A percentile compares a stretch with the other conserved stretches of the same genome.
These are phyloP conservation scores for Zaprionus obscuricornis DNA, from an alignment of 2,888 invertebrate species.

Conservation along the genomic window DNA sequence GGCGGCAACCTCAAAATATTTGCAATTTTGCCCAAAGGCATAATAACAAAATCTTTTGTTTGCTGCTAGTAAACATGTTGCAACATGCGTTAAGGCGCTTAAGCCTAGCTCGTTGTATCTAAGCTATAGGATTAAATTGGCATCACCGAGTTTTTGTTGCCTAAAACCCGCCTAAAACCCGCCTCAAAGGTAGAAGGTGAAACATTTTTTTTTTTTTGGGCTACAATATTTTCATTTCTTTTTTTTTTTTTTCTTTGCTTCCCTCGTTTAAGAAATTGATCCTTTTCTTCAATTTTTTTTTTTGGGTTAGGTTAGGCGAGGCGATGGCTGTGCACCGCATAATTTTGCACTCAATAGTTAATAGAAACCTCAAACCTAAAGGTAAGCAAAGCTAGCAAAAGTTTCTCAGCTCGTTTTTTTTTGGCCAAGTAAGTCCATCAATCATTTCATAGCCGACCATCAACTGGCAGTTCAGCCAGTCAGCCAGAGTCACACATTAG, in stretches of 20 bases:
- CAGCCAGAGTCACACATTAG: constrained; percentile 59
- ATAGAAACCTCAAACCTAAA: constrained; percentile 55
- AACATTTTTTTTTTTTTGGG: constrained; percentile 32
- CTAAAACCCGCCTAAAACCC: constrained; percentile 15
- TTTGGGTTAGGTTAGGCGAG: too few relatives aligned
- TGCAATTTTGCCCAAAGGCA: constrained; percentile 32
- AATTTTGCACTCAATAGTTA: constrained; percentile 64
- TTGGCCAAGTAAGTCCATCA: constrained; percentile 60
- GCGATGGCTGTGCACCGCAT: constrained; percentile 50
- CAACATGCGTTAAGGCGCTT: constrained; percentile 61
- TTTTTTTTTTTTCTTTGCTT: too few relatives aligned
- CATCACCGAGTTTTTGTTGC: constrained; percentile 44
- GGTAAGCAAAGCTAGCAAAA: constrained; percentile 10
- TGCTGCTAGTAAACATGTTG: constrained; percentile 51
- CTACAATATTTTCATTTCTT: constrained; percentile 4
- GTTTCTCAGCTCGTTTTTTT: constrained; percentile 31
- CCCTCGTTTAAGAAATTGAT: constrained; percentile 52
- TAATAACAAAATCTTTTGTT: constrained; percentile 44
- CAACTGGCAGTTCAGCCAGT: constrained; percentile 13
- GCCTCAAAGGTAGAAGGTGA: constrained; percentile 42
- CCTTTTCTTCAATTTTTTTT: constrained; percentile 35
- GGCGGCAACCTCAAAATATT: constrained; percentile 59
- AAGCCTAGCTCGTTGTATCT: constrained; percentile 51
- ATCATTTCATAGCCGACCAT: constrained; percentile 63
- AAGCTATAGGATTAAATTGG: constrained; percentile 68